Conservation (phyloP, 2,797 vertebrate genomes). For the Dermochelys coriacea region DNA sequence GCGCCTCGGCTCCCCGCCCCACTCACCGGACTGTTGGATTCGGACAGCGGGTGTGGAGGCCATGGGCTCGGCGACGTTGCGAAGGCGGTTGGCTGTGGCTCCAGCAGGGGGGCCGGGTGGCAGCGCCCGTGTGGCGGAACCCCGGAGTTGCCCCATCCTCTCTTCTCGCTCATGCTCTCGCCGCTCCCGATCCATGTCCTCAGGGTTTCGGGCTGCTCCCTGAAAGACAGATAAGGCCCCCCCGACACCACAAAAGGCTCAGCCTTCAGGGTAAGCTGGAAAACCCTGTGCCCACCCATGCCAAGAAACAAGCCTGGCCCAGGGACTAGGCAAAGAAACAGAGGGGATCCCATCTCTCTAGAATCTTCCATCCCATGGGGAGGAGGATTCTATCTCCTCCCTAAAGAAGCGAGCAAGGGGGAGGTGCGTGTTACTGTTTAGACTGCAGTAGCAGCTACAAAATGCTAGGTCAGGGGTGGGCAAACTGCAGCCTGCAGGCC, state of each 20-base stretch:
- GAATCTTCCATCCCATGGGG: background rate
- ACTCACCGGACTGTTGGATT: slow-evolving; percentile 93
- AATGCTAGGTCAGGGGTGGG: too few species aligned
- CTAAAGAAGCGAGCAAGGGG: background rate
- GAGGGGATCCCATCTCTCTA: background rate
- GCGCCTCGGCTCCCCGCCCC: background rate
- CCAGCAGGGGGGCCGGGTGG: slow-evolving; percentile 89
- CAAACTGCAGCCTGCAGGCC: too few species aligned
- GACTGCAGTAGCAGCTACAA: background rate
- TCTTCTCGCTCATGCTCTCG: slow-evolving; percentile 93
- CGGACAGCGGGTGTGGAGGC: slow-evolving; percentile 92
- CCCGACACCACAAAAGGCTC: accelerated
- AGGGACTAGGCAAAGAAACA: background rate
- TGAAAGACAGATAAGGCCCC: slow-evolving; percentile 56
- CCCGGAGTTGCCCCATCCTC: slow-evolving; percentile 89
- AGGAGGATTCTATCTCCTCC: background rate
- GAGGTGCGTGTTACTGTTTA: background rate
- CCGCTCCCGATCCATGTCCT: slow-evolving; percentile 93
- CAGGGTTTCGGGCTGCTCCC: slow-evolving; percentile 93
- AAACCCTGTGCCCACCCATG: background rate
- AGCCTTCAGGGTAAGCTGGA: background rate
- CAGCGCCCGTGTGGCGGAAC: slow-evolving; percentile 88
- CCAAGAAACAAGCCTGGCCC: background rate
- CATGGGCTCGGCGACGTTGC: slow-evolving; percentile 92
- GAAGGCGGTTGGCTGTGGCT: slow-evolving; percentile 89